Base-by-base conservation (phyloP, 2,888 invertebrate genomes). In the Luffia ferchaultella region DNA sequence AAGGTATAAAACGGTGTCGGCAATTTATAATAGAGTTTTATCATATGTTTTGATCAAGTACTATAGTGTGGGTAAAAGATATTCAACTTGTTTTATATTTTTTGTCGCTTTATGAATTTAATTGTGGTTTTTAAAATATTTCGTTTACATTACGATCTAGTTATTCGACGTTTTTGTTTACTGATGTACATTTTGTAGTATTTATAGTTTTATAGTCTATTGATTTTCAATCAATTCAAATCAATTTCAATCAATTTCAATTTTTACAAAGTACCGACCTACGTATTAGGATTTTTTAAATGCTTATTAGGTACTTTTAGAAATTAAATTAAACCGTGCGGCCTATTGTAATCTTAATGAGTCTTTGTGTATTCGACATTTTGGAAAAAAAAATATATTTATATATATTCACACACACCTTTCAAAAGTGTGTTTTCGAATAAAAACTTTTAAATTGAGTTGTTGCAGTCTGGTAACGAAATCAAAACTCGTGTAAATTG, bases 1-100 rank as follows among this genome's bases (percentile, higher is more conserved):
- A 54, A 55, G 50, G 55, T 56, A 60, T 60, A 60, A 59, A 63
- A 61, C 58, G 57, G 53, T 61, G 63, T 62, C 62, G 60, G 62
- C 61, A 55, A 63, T 63, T 64, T 64, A 67, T 64, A 62, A 65
- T 59, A 62, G 58, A 58, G 54, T 52, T 50, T 60, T 60, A 68
- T 69, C 68, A 54, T 52, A 52, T 57, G 55, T 60, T 59, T 45
- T 59, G 41, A 45, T 60, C 68, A 67, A 64, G 59, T 59, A 59
- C 59, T 55, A 59, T 55, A 60, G 61, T 56, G 57, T 52, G 53
- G 54, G 56, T 62, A 58, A 60, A 57, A 60, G 57, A 62, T 55
- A 61, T 58, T 58, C 46, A 50, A 53, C 55, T 54, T 56, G 54
- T 53, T 56, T 57, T 42, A 57, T 60, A 63, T 62, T 61, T 59